Evolutionary conservation across 2,888 invertebrate species (phyloP), one percentile per base, ranked within the genome.

Genomic region (Alsophila aescularia): DNA sequence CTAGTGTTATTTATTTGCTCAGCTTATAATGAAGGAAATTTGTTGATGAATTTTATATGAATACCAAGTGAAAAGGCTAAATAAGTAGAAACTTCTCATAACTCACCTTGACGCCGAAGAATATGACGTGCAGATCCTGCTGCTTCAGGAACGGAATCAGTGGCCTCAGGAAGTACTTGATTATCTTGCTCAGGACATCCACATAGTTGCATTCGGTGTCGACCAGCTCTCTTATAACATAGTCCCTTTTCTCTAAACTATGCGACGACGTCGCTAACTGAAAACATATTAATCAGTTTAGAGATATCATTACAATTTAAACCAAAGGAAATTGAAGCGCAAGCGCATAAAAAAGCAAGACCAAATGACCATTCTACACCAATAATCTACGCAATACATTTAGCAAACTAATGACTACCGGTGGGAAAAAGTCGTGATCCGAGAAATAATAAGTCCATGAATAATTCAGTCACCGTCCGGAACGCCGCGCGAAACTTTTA

Each of bases 131-230:
- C 69, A 95, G 92, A 69, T 98, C 96, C 53, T 96, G 96, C 12
- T 94, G 93, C 62, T 93, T 93, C 70, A 99, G 89, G 63, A 94
- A 90, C 42, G 93, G 92, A 52, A 93, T 93, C 63, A 99, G 89
- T 2, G 97, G 97, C 70, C 94, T 92, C 87, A 96, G 94, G 77
- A 97, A 98, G 81, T 96, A 94, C 67, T 93, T 93, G 67, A 95
- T 93, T 43, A 98, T 93, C 88, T 97, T 98, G 75, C 94, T 94
- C 47, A 99, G 92, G 9, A 98, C 99, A 75, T 98, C 97, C 42
- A 98, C 95, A 81, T 99, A 99, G 86, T 99, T 99, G 73, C 95
- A 95, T 87, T 99, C 99, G 0, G 99, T 99, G 82, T 99, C 99
- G 32, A 99, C 94, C 50, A 99, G 92, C 84, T 99, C 99, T 63